Evolutionary conservation across 2,797 vertebrate species (phyloP).

Genomic region (Leptodactylus fallax): DNA sequence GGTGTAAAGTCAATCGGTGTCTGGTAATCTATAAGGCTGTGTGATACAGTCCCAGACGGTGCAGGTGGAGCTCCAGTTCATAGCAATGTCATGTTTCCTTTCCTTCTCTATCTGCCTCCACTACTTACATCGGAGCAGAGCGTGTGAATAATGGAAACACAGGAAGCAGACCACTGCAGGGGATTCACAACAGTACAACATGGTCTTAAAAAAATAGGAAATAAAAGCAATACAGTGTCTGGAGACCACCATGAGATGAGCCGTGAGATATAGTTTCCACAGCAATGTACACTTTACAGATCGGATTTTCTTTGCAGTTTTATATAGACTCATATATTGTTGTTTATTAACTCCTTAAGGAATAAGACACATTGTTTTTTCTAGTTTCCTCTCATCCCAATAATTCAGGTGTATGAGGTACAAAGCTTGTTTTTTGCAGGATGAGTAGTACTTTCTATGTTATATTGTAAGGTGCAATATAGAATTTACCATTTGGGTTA

Average conservation of each 20-base stretch:
- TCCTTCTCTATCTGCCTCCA: neutral
- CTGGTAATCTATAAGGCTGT: neutral
- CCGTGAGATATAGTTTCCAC: neutral
- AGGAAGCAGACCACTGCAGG: constrained; percentile 11
- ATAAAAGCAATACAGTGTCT: neutral
- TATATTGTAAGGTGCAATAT: too few relatives aligned
- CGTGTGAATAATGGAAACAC: constrained; percentile 20
- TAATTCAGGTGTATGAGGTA: too few relatives aligned
- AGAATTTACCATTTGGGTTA: too few relatives aligned
- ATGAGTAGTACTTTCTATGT: too few relatives aligned
- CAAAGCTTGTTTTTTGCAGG: too few relatives aligned
- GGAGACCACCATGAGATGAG: constrained; percentile 5
- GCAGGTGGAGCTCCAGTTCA: neutral
- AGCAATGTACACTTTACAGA: neutral
- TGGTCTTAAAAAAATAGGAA: neutral
- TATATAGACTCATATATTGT: neutral
- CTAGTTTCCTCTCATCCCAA: too few relatives aligned
- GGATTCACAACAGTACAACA: neutral
- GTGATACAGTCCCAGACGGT: neutral
- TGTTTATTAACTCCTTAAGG: neutral
- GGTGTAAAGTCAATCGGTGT: neutral
- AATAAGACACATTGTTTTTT: neutral
- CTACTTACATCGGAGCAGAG: neutral
- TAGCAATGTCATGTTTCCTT: neutral
- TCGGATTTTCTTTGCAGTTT: neutral